Conservation (phyloP, 2,113 vertebrate species). For the Forbesichthys papilliferus region DNA sequence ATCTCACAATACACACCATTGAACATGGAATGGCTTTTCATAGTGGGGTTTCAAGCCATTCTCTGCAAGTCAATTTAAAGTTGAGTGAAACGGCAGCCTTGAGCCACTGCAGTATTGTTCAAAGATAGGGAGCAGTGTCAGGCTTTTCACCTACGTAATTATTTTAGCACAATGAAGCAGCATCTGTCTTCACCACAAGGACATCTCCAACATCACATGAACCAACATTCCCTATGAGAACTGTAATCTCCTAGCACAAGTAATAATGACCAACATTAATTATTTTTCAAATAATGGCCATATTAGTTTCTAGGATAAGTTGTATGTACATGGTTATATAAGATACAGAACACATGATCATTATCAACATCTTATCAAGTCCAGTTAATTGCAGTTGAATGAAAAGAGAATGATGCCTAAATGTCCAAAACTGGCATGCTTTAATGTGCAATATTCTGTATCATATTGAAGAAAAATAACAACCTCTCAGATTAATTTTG, state of each 20-base stretch:
- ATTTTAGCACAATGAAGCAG: conserved; percentile 60
- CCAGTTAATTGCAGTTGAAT: background rate
- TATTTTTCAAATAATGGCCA: conserved; percentile 1
- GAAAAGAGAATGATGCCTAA: background rate
- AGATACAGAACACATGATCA: too few relatives aligned
- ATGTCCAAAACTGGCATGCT: background rate
- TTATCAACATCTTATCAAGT: too few relatives aligned
- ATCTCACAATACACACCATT: conserved; percentile 62
- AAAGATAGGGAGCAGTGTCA: conserved; percentile 34
- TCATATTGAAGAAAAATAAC: conserved; percentile 11
- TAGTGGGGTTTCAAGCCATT: conserved; percentile 41
- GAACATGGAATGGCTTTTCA: conserved; percentile 66
- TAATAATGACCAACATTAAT: conserved; percentile 33
- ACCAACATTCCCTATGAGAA: conserved; percentile 58
- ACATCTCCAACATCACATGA: conserved; percentile 29
- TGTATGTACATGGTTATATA: too few relatives aligned
- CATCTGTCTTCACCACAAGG: conserved; percentile 65
- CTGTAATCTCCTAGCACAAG: conserved; percentile 40
- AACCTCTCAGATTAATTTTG: conserved; percentile 20
- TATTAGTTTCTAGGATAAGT: conserved; percentile 8
- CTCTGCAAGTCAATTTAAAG: conserved; percentile 50
- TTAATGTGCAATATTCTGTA: conserved; percentile 23
- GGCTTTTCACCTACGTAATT: conserved; percentile 64
- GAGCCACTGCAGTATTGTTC: conserved; percentile 55
- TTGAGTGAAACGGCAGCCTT: conserved; percentile 67